Conservation (phyloP, 2,113 vertebrate species). For the Corythornis madagascariensis region DNA sequence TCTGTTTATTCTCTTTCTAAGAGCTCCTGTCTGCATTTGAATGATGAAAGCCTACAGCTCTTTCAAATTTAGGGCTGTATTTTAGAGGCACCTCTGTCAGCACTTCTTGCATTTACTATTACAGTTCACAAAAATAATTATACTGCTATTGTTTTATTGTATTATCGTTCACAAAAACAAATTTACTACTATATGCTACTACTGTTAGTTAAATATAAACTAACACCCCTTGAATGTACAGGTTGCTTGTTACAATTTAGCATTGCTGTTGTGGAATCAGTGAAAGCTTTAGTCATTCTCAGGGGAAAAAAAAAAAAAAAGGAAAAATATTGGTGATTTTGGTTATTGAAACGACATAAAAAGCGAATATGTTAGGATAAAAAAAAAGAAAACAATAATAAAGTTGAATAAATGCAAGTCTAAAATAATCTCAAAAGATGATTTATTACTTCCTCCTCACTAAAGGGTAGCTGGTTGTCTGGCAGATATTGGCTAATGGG, state of each 20-base stretch:
- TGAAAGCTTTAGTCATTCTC: neutral
- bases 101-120: neutral
- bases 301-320: neutral
- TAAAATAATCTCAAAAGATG: neutral
- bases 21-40: neutral
- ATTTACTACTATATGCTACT: too few relatives aligned
- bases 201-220: too few relatives aligned
- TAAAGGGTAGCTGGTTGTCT: neutral
- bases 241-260: neutral
- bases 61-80: neutral
- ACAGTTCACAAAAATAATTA: neutral
- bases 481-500: neutral
- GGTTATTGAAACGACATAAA: neutral
- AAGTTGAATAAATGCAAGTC: neutral
- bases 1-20: conserved; percentile 10
- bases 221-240: neutral
- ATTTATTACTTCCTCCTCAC: neutral
- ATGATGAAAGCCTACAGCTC: neutral
- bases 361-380: neutral
- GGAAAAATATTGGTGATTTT: neutral
- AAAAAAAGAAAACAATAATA: neutral
- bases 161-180: too few relatives aligned
- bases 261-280: neutral
- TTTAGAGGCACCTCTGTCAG: neutral
- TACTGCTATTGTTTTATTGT: neutral